A percentile compares a stretch with the other conserved stretches of the same genome.
These are phyloP conservation scores for Ephialtes manifestator DNA, from an alignment of 2,888 invertebrate species.

Conservation along the genomic window DNA sequence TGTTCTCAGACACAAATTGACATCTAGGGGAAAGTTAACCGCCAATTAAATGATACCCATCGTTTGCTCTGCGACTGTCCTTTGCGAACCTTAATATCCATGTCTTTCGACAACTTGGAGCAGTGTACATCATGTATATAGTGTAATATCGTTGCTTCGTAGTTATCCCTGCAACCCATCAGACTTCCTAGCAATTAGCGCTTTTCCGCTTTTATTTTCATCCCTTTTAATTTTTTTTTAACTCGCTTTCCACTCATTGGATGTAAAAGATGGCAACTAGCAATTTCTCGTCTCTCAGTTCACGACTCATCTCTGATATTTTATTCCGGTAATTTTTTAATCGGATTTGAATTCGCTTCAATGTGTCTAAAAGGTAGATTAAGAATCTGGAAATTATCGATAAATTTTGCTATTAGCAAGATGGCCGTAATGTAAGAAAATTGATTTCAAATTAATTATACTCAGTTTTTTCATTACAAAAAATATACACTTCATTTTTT, in stretches of 20 bases:
- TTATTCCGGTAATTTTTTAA: conserved; percentile 7
- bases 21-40: conserved; percentile 69
- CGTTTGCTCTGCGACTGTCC: conserved; percentile 54
- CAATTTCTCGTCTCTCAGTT: neutral
- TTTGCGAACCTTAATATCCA: conserved; percentile 27
- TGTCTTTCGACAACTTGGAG: conserved; percentile 16
- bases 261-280: conserved; percentile 2
- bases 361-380: neutral
- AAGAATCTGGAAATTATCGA: neutral
- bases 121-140: neutral
- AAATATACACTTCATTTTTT: too few species aligned
- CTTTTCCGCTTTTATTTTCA: conserved; percentile 31
- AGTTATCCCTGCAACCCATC: conserved; percentile 18
- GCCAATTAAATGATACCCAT: conserved; percentile 75
- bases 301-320: conserved; percentile 6
- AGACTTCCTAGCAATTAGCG: conserved; percentile 42
- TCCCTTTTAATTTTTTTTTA: neutral
- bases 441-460: too few species aligned
- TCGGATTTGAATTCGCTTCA: neutral
- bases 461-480: too few species aligned
- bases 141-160: conserved; percentile 4
- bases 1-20: conserved; percentile 40
- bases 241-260: conserved; percentile 8
- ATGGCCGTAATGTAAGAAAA: neutral
- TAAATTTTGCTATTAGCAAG: neutral